Evolutionary conservation across 2,113 vertebrate species (phyloP).

Genomic region (Phalacrocorax brasilianus): DNA sequence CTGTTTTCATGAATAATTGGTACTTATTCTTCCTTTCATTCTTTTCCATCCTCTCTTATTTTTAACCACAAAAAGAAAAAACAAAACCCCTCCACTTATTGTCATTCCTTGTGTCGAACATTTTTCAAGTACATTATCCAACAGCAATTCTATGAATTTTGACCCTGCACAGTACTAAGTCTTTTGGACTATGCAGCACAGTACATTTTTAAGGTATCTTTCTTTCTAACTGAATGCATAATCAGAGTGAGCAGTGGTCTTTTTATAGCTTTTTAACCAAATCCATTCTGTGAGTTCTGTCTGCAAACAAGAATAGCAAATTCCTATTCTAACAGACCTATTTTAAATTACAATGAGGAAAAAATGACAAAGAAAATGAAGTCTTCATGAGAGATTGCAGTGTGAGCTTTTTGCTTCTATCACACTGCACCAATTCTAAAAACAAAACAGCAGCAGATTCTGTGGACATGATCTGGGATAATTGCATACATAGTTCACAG

Average conservation of each 20-base stretch:
- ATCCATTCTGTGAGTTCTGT: not conserved
- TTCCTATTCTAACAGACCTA: not conserved
- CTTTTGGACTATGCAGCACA: not conserved
- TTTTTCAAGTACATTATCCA: not conserved
- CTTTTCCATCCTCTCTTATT: not conserved
- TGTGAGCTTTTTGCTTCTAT: not conserved
- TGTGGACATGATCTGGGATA: not conserved
- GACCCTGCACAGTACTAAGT: not conserved
- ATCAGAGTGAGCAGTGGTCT: not conserved
- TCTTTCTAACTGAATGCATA: not conserved
- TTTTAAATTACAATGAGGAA: not conserved
- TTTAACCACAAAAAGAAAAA: not conserved
- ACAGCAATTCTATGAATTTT: not conserved
- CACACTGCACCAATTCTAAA: not conserved
- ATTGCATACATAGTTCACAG: not conserved
- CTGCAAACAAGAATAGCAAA: not conserved
- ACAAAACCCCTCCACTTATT: not conserved
- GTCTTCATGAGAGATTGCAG: not conserved
- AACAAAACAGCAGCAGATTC: not conserved
- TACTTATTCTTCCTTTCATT: not conserved
- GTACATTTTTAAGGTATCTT: not conserved
- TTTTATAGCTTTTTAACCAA: not conserved
- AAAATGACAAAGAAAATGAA: not conserved
- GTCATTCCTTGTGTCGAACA: not conserved
- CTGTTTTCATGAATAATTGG: not conserved